Evolutionary conservation across 2,797 vertebrate species (phyloP).

Genomic region (Lepilemur ruficaudatus): DNA sequence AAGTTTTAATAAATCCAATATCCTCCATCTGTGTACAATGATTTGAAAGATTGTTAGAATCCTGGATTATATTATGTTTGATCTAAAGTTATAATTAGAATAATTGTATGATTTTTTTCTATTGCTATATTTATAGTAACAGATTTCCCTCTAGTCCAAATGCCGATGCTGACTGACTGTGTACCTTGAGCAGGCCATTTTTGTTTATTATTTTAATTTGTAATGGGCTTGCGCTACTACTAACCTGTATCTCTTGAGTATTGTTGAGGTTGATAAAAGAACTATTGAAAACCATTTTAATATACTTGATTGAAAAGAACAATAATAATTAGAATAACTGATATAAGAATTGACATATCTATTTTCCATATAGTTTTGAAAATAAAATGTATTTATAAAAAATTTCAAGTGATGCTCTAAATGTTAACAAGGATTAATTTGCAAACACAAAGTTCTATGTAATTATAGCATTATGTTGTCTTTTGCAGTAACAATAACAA

Average conservation of each 20-base stretch:
- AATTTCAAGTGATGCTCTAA: background rate
- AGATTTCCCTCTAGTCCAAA: background rate
- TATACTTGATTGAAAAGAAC: background rate
- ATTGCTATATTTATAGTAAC: background rate
- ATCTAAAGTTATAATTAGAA: constrained; percentile 20
- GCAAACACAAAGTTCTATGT: background rate
- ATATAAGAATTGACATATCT: background rate
- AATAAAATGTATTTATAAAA: background rate
- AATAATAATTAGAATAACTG: background rate
- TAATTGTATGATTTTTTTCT: background rate
- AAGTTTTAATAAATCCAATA: background rate
- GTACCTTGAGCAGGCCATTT: background rate
- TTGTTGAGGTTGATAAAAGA: background rate
- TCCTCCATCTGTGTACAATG: background rate
- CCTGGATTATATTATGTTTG: background rate
- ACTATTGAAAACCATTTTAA: background rate
- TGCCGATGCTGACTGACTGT: background rate
- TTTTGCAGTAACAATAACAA: background rate
- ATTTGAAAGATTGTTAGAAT: background rate
- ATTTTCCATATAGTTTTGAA: background rate
- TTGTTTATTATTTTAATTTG: background rate
- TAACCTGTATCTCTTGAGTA: background rate
- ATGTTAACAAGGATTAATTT: background rate
- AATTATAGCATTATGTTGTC: background rate
- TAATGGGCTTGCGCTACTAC: background rate